Conservation (phyloP, 2,113 vertebrate genomes). For the Cariama cristata region DNA sequence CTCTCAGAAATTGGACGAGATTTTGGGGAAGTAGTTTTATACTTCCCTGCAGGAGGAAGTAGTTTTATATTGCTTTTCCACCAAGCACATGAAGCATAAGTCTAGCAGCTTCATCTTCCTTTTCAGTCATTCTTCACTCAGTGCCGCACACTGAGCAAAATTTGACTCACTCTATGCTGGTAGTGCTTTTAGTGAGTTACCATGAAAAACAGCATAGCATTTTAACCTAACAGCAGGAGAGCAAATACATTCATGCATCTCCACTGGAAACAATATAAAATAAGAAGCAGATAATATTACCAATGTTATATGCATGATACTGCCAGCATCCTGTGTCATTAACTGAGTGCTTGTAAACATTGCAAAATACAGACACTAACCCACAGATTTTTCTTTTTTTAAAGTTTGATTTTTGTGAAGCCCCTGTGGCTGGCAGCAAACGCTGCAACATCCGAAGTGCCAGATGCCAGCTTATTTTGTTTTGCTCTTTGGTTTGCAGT, state of each 20-base stretch:
- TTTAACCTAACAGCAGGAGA: conserved; percentile 52
- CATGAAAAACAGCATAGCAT: conserved; percentile 25
- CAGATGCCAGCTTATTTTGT: neutral
- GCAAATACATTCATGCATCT: neutral
- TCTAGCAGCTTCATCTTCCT: conserved; percentile 1
- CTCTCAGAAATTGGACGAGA: neutral
- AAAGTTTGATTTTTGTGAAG: neutral
- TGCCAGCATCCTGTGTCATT: neutral
- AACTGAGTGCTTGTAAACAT: conserved; percentile 14
- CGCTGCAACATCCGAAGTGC: neutral
- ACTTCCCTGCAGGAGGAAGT: neutral
- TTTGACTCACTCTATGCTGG: neutral
- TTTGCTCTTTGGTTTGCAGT: neutral
- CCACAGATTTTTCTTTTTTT: neutral
- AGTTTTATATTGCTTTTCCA: neutral
- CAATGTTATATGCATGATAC: neutral
- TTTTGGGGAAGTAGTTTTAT: neutral
- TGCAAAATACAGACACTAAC: neutral
- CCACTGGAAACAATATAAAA: conserved; percentile 37
- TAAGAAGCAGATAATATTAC: neutral
- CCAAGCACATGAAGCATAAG: neutral
- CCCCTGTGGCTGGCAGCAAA: neutral
- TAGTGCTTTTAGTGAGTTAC: conserved; percentile 46
- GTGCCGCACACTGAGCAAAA: conserved; percentile 40
- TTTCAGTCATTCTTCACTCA: conserved; percentile 2